Evolutionary conservation across 2,888 invertebrate genomes (phyloP), one percentile per base, ranked within the genome.

Genomic region (Acrocera orbiculus): DNA sequence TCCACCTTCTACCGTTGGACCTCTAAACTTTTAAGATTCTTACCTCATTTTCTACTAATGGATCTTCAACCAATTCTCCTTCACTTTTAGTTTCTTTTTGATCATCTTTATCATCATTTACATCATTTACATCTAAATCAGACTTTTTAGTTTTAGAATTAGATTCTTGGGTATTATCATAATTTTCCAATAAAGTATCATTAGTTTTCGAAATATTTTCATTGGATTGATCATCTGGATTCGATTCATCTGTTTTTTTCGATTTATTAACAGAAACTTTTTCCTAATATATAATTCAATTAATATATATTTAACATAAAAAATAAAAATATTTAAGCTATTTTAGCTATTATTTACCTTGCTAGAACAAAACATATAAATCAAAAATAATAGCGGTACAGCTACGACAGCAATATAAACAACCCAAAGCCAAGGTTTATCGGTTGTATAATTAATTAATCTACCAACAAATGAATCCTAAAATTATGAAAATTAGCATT

Each of bases 401-500:
- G 83, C 78, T 49, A 79, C 62, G 37, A 73, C 70, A 44, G 90
- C 61, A 50, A 87, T 69, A 62, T 80, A 80, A 34, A 87, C 75
- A 30, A 74, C 85, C 79, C 86, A 93, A 49, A 90, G 66, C 79
- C 87, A 86, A 19, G 93, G 93, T 54, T 83, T 74, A 42, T 83
- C 78, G 47, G 78, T 77, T 40, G 85, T 79, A 52, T 76, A 74
- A 52, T 71, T 69, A 49, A 81, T 66, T 47, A 81, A 61, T 47
- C 79, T 76, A 51, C 74, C 73, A 61, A 87, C 65, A 48, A 77
- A 64, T 42, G 79, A 79, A 54, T 82, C 85, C 86, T 89, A 66
- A 46, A 61, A 58, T 45, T 47, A 46, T 53, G 40, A 41, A 44
- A 36, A 34, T 34, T 1, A 41, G 29, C 39, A 33, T 35, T 20